Conservation (phyloP, 2,113 vertebrate species). For the Ceyx margarethae region DNA sequence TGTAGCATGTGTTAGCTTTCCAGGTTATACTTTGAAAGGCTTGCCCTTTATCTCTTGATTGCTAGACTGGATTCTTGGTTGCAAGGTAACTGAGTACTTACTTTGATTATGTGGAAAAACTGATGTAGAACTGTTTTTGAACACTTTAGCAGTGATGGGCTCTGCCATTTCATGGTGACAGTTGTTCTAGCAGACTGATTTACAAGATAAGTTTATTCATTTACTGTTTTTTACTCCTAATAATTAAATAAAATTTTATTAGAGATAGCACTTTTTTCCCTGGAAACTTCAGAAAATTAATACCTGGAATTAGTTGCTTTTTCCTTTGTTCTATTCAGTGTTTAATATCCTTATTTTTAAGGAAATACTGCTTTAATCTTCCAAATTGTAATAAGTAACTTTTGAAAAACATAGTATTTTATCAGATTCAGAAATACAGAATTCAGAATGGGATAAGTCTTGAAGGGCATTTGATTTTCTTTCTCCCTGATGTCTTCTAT, state of each 20-base stretch:
- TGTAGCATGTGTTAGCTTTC: neutral
- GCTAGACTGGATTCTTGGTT: neutral
- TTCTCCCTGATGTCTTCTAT: neutral
- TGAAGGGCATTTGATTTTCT: constrained; percentile 6
- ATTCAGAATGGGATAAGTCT: constrained; percentile 20
- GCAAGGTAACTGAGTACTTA: neutral
- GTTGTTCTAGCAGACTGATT: neutral
- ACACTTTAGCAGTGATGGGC: neutral
- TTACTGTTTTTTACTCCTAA: neutral
- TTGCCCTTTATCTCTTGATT: neutral
- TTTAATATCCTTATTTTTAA: neutral
- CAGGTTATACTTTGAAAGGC: neutral
- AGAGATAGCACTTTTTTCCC: neutral
- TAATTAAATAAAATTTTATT: no score
- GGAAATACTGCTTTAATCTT: constrained; percentile 3
- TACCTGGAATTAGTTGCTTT: neutral
- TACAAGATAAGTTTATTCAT: neutral
- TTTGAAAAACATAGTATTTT: constrained; percentile 15
- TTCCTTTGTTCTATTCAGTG: neutral
- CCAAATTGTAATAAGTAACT: neutral
- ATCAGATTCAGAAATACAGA: constrained; percentile 27
- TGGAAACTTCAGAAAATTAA: neutral
- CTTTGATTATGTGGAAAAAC: neutral
- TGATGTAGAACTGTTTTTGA: neutral
- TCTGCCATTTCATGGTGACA: constrained; percentile 4